Evolutionary conservation across 2,113 vertebrate species (phyloP), one percentile per base, ranked within the genome.

Genomic region (Pteruthius melanotis): DNA sequence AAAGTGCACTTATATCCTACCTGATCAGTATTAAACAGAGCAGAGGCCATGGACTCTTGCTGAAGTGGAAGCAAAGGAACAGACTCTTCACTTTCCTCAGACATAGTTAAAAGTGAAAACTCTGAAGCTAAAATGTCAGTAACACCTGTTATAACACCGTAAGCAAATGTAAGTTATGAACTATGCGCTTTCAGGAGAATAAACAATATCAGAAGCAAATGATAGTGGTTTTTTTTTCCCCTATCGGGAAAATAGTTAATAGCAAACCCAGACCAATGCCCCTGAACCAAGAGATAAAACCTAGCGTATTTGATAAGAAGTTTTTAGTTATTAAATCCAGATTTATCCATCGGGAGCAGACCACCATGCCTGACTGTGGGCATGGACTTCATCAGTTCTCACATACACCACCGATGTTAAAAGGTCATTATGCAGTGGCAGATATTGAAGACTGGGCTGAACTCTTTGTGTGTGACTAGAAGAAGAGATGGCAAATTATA

Each of bases 1-100:
- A 91, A 93, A 93, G 89, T 92, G 57, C 95, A 94, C 89, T 97
- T 54, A 52, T 93, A 81, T 89, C 95, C 95, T 96, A 95, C 93
- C 68, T 97, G 92, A 92, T 96, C 52, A 91, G 85, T 69, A 95
- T 94, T 96, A 96, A 93, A 94, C 78, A 90, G 89, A 93, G 95
- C 69, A 89, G 87, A 96, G 77, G 90, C 65, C 92, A 97, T n/a
- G 94, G 88, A 91, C 90, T 96, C 94, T 94, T 83, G 91, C 94
- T 97, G 95, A 87, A 95, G 94, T 84, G 93, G 95, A 95, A 98
- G 96, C 94, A 97, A 97, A 90, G 97, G 97, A 94, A 97, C 77
- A 80, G 83, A 97, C 82, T 98, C 96, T 97, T 95, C 93, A 84
- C 85, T 83, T 92, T 95, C 96, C 91, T 93, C 76, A 91, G 90